Evolutionary conservation across 2,113 vertebrate species (phyloP).

Genomic region (Tragulus kanchil): DNA sequence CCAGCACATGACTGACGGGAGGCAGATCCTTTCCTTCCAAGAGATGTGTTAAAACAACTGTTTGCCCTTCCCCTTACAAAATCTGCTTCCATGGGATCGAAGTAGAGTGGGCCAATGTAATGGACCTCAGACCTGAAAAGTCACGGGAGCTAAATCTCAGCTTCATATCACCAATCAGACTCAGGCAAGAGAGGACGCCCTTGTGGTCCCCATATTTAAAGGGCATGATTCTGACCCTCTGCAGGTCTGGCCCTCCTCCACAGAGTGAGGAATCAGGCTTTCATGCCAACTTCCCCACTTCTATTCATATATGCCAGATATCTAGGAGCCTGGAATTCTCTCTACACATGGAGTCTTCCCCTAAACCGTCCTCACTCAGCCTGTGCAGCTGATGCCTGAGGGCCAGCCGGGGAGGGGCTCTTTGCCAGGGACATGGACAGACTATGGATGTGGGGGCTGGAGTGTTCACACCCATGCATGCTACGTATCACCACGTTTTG

Average conservation of each 20-base stretch:
- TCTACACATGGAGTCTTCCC: neutral
- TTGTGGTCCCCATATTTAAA: neutral
- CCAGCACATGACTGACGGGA: neutral
- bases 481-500: neutral
- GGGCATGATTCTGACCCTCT: neutral
- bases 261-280: neutral
- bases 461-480: neutral
- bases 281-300: neutral
- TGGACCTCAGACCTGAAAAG: neutral
- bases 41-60: neutral
- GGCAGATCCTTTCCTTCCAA: neutral
- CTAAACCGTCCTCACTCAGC: neutral
- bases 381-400: neutral
- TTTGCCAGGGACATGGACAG: neutral
- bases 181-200: neutral
- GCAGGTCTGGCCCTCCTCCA: too few relatives aligned
- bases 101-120: neutral
- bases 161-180: neutral
- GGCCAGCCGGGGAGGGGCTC: neutral
- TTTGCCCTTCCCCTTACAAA: neutral
- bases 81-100: neutral
- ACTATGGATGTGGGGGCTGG: neutral
- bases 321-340: neutral
- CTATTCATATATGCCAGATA: neutral
- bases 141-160: neutral